Percentiles rank a stretch among this genome's conserved stretches.
Evolutionary conservation across 2,888 invertebrate genomes (phyloP).

Genomic region (Hirtodrosophila duncani): DNA sequence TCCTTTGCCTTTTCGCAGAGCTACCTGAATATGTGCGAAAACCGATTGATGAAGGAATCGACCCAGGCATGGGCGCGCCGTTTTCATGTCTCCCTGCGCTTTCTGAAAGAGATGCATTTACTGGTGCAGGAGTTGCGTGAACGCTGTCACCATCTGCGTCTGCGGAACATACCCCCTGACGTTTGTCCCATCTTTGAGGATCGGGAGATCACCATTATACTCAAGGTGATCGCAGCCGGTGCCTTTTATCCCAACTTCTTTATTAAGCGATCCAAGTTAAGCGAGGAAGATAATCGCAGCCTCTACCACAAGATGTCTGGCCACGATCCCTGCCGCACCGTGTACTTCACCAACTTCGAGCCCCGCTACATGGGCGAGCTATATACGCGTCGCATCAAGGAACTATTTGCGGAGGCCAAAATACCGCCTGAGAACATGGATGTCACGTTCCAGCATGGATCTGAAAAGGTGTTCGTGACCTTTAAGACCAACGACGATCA

Average conservation of each 20-base stretch:
- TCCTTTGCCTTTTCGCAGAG: conserved; percentile 79
- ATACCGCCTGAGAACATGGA: conserved; percentile 77
- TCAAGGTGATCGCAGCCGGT: conserved; percentile 81
- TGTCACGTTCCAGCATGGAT: conserved; percentile 77
- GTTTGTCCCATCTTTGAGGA: conserved; percentile 75
- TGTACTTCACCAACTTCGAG: conserved; percentile 83
- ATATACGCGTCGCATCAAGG: conserved; percentile 83
- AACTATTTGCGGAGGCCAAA: conserved; percentile 79
- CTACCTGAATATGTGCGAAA: conserved; percentile 83
- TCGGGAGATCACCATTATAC: conserved; percentile 81
- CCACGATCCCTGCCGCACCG: conserved; percentile 87
- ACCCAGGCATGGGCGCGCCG: conserved; percentile 84
- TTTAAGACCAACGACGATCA: conserved; percentile 79
- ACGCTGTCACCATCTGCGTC: conserved; percentile 82
- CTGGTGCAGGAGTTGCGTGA: conserved; percentile 84
- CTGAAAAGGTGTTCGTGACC: conserved; percentile 84
- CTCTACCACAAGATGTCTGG: conserved; percentile 84
- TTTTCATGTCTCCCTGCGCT: conserved; percentile 85
- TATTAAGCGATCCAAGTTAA: conserved; percentile 80
- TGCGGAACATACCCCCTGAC: conserved; percentile 71
- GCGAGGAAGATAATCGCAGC: conserved; percentile 82
- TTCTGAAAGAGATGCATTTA: conserved; percentile 85
- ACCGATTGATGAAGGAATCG: conserved; percentile 80
- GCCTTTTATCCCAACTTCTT: conserved; percentile 97
- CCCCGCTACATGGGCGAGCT: conserved; percentile 84